Evolutionary conservation across 2,797 vertebrate species (phyloP).

Genomic region (Coregonus ussuriensis): DNA sequence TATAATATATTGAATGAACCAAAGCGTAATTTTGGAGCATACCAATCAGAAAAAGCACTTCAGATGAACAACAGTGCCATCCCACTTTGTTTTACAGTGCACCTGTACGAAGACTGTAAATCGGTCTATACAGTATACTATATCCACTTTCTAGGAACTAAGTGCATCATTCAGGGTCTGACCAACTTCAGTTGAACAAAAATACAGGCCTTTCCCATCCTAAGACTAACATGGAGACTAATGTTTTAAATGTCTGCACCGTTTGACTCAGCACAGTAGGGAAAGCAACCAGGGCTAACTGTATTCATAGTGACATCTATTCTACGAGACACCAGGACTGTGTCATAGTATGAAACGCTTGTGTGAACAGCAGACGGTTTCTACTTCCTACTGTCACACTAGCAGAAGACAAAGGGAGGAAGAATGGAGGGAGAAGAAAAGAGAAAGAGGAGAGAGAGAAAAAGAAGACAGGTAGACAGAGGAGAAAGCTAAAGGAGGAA

Average conservation of each 20-base stretch:
- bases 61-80: no score
- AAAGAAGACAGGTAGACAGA: background rate
- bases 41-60: no score
- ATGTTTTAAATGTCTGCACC: no score
- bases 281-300: background rate
- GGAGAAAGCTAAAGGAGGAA: background rate
- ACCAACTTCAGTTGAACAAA: no score
- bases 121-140: no score
- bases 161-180: no score
- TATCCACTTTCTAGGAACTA: no score
- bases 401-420: slow-evolving; percentile 13
- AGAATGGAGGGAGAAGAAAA: background rate
- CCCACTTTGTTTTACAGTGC: no score
- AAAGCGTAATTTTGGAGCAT: no score
- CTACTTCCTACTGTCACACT: slow-evolving; percentile 16
- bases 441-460: slow-evolving; percentile 5
- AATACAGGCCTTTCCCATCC: background rate
- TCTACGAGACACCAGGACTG: slow-evolving; percentile 26
- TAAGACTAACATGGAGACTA: background rate
- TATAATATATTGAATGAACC: no score
- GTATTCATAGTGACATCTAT: slow-evolving; percentile 4
- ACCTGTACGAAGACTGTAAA: no score
- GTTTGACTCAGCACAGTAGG: no score
- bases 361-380: slow-evolving; percentile 13
- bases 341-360: slow-evolving; percentile 35